Evolutionary conservation across 2,888 invertebrate genomes (phyloP), one percentile per base, ranked within the genome.

Genomic region (Galeopsomyia nigrocyanea): DNA sequence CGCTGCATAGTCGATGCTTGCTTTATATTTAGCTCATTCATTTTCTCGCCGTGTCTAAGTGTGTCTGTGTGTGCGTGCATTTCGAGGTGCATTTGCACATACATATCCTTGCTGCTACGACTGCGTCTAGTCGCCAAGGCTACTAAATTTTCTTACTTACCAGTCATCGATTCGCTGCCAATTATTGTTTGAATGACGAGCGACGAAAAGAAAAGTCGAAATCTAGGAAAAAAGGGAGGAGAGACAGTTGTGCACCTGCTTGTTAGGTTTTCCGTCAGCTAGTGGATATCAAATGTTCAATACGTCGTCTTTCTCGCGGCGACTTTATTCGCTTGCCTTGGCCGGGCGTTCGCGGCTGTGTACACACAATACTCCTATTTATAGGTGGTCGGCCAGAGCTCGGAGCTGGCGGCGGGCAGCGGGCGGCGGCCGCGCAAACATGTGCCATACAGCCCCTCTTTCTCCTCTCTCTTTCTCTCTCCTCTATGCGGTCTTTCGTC

Each of bases 281-380:
- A 39, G 39, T 39, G 10, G 13, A 10, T 1, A 10, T 10, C 10
- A 1, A 10, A 39, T 5, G 39, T 10, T 39, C 39, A 10, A 39
- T 39, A 31, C 19, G 19, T 17, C 13, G n/a, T 3, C 39, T 39
- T 10, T 39, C 39, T 39, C 39, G 39, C 26, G 2, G 2, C 7
- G 5, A 39, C 39, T 39, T 39, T 39, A 39, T 39, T 39, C 39
- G 39, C 39, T 39, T 10, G 39, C 39, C 39, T 39, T 39, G 39
- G 39, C 39, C 19, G 7, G 16, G 26, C 50, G 57, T 22, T 47
- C 47, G 3, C 51, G 50, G 21, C 21, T 49, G 31, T 62, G 56
- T 55, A 56, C 56, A 56, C 61, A 66, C 67, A 61, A 55, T 47
- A n/a, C 57, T 58, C 63, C 63, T 69, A 69, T 69, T 69, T 63